Conservation (phyloP, 1,140 invertebrate species). For the Papilio aristodemus region DNA sequence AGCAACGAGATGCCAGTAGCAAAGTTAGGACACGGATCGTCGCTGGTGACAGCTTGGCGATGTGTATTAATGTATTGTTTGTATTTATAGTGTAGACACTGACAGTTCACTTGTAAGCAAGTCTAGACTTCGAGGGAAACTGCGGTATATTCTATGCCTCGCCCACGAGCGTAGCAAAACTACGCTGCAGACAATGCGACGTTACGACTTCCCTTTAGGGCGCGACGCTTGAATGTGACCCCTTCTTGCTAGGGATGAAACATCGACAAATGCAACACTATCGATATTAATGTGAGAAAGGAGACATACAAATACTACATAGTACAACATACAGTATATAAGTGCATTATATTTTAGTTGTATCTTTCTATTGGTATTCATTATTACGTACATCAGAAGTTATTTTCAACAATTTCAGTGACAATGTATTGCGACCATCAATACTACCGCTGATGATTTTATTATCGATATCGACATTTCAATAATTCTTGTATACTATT, state of each 20-base stretch:
- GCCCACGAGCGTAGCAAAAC: neutral
- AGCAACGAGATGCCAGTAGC: too few species aligned
- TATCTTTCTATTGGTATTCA: too few species aligned
- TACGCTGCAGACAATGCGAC: slow-evolving; percentile 15
- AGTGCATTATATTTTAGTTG: too few species aligned
- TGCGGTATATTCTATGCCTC: neutral
- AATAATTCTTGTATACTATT: neutral
- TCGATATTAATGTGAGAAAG: neutral
- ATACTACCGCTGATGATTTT: neutral
- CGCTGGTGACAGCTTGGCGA: too few species aligned
- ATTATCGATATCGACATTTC: slow-evolving; percentile 1
- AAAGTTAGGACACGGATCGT: too few species aligned
- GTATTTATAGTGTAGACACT: neutral
- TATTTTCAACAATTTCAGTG: too few species aligned
- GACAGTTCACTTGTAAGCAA: neutral
- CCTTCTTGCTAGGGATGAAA: neutral
- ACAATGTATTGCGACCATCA: neutral
- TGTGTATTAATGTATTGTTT: neutral
- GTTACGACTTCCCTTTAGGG: slow-evolving; percentile 20
- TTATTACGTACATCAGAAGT: too few species aligned
- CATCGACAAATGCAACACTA: neutral
- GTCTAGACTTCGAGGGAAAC: slow-evolving; percentile 15
- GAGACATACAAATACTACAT: too few species aligned
- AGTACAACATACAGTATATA: too few species aligned
- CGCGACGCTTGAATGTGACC: neutral